Conservation (phyloP, 2,797 vertebrate genomes). For the Pangasius sanitwongsei region DNA sequence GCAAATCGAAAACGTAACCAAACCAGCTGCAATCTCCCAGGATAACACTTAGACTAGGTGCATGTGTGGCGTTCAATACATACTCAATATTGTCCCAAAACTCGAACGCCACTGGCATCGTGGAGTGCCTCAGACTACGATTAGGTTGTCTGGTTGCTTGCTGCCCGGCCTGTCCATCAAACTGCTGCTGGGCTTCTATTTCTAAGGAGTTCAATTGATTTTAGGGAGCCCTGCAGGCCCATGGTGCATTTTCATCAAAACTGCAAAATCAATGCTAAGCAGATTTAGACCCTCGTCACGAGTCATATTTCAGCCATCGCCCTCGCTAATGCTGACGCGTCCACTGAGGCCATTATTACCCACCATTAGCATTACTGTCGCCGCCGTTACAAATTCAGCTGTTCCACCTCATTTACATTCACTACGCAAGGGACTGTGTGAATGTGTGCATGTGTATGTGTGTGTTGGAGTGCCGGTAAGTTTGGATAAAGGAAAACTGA, state of each 20-base stretch:
- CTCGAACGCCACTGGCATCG: slow-evolving; percentile 47
- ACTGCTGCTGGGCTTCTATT: slow-evolving; percentile 44
- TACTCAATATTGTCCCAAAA: slow-evolving; percentile 49
- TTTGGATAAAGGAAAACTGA: slow-evolving; percentile 37
- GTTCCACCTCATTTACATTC: slow-evolving; percentile 58
- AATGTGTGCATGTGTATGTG: slow-evolving; percentile 35
- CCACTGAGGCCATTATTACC: slow-evolving; percentile 58
- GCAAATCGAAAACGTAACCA: slow-evolving; percentile 22
- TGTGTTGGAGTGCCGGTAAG: slow-evolving; percentile 22
- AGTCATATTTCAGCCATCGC: slow-evolving; percentile 59
- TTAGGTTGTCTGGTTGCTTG: slow-evolving; percentile 52
- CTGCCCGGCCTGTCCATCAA: slow-evolving; percentile 44
- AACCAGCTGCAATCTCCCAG: background rate
- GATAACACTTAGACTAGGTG: slow-evolving; percentile 45
- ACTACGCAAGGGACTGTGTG: slow-evolving; percentile 35
- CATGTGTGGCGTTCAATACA: slow-evolving; percentile 44
- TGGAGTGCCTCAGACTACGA: slow-evolving; percentile 23
- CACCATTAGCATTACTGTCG: slow-evolving; percentile 59
- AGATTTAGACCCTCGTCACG: slow-evolving; percentile 60
- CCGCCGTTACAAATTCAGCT: slow-evolving; percentile 57
- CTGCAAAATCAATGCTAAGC: slow-evolving; percentile 62
- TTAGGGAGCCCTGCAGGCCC: slow-evolving; percentile 57
- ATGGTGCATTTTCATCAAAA: slow-evolving; percentile 61
- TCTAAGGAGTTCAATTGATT: slow-evolving; percentile 57
- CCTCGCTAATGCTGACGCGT: slow-evolving; percentile 60